phyloP scores from a whole-genome alignment of 1,140 invertebrate species.

The Megalopta genalis region DNA sequence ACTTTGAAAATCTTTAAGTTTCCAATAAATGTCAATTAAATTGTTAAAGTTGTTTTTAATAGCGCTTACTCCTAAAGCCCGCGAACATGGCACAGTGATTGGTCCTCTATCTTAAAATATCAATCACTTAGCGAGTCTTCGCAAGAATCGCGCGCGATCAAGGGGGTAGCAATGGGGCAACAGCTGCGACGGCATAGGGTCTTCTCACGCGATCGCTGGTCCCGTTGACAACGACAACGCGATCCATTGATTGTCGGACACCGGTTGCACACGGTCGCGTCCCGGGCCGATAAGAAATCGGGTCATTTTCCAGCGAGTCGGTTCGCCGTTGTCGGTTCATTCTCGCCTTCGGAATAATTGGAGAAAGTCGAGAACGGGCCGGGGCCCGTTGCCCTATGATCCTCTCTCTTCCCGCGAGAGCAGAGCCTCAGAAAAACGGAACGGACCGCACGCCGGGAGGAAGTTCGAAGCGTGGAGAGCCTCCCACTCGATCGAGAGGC shows the following conservation, averaged over 20 bases:
- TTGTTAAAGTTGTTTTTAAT: too few relatives aligned
- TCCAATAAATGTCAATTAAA: too few relatives aligned
- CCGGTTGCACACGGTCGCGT: neutral
- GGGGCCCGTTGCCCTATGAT: slow-evolving; percentile 10
- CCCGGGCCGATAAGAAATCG: slow-evolving; percentile 4
- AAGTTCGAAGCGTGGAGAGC: neutral
- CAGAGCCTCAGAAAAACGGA: neutral
- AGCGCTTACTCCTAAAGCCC: too few relatives aligned
- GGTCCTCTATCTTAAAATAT: too few relatives aligned
- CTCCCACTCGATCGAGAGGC: slow-evolving; percentile 24
- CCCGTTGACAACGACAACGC: neutral
- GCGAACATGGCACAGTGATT: too few relatives aligned
- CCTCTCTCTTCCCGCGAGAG: neutral
- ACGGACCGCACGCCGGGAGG: neutral
- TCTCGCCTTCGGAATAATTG: slow-evolving; percentile 27
- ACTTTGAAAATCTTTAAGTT: too few relatives aligned
- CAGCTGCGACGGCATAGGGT: too few relatives aligned
- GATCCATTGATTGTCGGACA: neutral
- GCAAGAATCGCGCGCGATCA: too few relatives aligned
- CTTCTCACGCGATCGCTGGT: neutral
- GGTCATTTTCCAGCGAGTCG: neutral
- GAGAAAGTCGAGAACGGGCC: slow-evolving; percentile 29
- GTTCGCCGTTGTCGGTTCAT: neutral
- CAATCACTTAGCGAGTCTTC: too few relatives aligned
- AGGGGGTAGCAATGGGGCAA: too few relatives aligned